phyloP scores from a whole-genome alignment of 2,888 invertebrate genomes.

The Nomada fabriciana region DNA sequence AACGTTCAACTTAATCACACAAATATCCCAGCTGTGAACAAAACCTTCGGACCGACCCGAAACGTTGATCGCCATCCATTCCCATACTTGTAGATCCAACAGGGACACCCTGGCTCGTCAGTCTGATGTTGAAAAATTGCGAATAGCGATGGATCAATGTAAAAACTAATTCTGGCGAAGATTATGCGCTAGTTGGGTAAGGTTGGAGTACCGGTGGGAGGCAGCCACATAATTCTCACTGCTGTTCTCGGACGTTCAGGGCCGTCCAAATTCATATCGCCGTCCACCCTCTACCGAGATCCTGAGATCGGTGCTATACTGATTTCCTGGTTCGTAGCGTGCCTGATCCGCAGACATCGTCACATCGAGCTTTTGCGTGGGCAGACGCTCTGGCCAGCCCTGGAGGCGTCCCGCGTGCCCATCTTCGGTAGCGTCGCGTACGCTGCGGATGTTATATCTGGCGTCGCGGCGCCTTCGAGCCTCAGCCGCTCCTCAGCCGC shows the following conservation, averaged over 20 bases:
- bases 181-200: conserved; percentile 55
- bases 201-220: conserved; percentile 55
- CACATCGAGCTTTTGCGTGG: conserved; percentile 75
- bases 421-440: conserved; percentile 81
- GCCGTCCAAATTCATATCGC: conserved; percentile 60
- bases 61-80: neutral
- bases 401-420: conserved; percentile 82
- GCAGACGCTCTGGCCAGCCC: conserved; percentile 81
- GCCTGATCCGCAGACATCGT: conserved; percentile 59
- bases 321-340: conserved; percentile 60
- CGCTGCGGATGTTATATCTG: conserved; percentile 82
- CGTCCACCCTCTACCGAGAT: conserved; percentile 57
- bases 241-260: conserved; percentile 62
- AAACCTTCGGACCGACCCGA: neutral
- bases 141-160: conserved; percentile 34
- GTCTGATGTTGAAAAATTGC: conserved; percentile 4
- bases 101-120: neutral
- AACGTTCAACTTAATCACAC: neutral
- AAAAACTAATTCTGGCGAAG: conserved; percentile 56
- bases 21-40: neutral
- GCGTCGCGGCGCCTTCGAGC: conserved; percentile 79
- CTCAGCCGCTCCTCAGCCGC: conserved; percentile 82
- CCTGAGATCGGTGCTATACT: conserved; percentile 44
- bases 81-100: too few species aligned
- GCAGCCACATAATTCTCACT: conserved; percentile 52